Base-by-base conservation (phyloP, 2,113 vertebrate genomes). In the Alligator mississippiensis region DNA sequence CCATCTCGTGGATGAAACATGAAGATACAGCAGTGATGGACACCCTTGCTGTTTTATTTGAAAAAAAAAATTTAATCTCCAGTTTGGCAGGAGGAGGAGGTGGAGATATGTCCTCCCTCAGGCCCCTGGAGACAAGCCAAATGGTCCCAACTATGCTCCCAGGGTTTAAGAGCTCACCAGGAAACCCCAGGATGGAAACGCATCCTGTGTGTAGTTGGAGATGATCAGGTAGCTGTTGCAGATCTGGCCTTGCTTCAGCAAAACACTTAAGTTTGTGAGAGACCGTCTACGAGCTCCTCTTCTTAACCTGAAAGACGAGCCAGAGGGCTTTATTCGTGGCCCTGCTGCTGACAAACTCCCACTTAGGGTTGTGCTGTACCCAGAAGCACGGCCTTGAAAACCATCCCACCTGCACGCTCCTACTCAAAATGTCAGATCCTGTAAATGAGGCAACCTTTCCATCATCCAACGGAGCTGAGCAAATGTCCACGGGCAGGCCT, bases 1-100 rank as follows among this genome's bases (percentile, higher is more conserved):
- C 96, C 96, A 96, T 90, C 96, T 97, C 91, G 38, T 92, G 96
- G 96, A 57, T 66, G 17, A 90, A 90, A 1, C 68, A 25, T 9
- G 38, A 59, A 22, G 1, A 14, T 75, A 30, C 5, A 2, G 62
- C 66, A 88, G n/a, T 64, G 64, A 80, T 19, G 55, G 10, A 38
- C 30, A 10, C 18, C 19, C 4, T 11, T 28, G 25, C 1, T 62
- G 14, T 30, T 21, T 7, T 7, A 6, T 57, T 59, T 34, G 38
- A 3, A 62, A 81, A 59, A 11, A n/a, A 5, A 8, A 22, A 59
- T n/a, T 55, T 59, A 59, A 83, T 47, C 21, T n/a, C 17, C 27
- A 24, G 9, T 18, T 63, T 18, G 19, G 63, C 55, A 30, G 16
- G 22, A 64, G 12, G 3, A 77, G 77, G 81, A 90, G 47, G 47